These are phyloP conservation scores for Pangasianodon gigas DNA, from an alignment of 2,113 vertebrate species.

Conservation along the genomic window DNA sequence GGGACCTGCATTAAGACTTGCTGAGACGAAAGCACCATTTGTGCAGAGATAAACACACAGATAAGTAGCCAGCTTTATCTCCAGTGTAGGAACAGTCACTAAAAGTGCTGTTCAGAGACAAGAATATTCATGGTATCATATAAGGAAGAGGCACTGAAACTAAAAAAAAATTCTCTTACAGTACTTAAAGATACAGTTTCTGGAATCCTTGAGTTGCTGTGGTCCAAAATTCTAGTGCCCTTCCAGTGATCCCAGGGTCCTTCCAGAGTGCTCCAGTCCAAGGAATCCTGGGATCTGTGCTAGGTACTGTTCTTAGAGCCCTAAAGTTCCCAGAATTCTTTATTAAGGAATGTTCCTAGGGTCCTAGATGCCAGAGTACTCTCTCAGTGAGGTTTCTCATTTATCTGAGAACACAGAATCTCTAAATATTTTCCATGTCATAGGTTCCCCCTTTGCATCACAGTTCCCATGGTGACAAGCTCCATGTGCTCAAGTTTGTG, in stretches of 20 bases:
- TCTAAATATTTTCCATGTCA: background rate
- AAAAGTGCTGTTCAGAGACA: background rate
- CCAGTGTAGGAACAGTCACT: background rate
- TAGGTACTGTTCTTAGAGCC: background rate
- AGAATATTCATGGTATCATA: background rate
- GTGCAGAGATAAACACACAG: conserved; percentile 27
- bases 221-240: background rate
- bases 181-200: background rate
- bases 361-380: background rate
- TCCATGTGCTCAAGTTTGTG: background rate
- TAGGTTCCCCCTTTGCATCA: background rate
- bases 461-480: background rate
- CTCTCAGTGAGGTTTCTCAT: background rate
- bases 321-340: background rate
- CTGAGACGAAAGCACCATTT: background rate
- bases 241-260: background rate
- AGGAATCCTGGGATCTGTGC: too few relatives aligned
- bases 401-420: background rate
- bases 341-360: background rate
- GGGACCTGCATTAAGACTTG: conserved; percentile 23
- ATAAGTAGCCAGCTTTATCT: conserved; percentile 10
- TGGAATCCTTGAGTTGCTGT: background rate
- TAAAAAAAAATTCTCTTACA: background rate
- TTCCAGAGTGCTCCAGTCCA: background rate
- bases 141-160: background rate